Percentiles rank a stretch among this genome's conserved stretches.
Evolutionary conservation across 2,888 invertebrate species (phyloP).

Genomic region (Philonicus albiceps): DNA sequence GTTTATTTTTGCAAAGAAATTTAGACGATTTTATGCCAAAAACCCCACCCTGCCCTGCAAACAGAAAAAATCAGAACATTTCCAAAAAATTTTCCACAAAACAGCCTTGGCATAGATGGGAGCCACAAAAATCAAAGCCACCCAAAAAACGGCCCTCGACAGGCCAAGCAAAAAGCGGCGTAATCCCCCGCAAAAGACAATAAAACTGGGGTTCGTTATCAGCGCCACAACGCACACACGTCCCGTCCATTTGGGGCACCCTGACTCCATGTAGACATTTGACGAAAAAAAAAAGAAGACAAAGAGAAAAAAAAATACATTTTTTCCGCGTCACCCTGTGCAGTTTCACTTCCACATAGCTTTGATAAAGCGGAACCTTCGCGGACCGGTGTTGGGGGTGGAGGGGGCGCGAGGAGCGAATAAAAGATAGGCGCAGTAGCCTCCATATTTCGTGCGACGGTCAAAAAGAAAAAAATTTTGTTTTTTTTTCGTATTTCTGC

Average conservation of each 20-base stretch:
- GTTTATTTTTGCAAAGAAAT: too few relatives aligned
- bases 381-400: too few relatives aligned
- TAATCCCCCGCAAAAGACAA: conserved; percentile 36
- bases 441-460: background rate
- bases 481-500: background rate
- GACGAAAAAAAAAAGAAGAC: background rate
- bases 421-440: conserved; percentile 15
- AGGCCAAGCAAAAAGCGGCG: background rate
- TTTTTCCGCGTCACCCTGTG: background rate
- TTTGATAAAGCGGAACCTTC: background rate
- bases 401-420: background rate
- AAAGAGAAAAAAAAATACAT: background rate
- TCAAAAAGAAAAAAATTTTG: background rate
- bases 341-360: background rate
- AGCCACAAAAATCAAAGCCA: background rate
- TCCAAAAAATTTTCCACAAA: background rate
- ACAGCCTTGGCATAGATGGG: background rate
- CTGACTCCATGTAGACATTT: background rate
- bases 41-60: background rate
- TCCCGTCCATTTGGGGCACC: conserved; percentile 42
- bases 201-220: conserved; percentile 43
- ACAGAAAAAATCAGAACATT: background rate
- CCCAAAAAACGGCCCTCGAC: background rate
- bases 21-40: background rate
- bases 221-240: conserved; percentile 10